A percentile compares a stretch with the other conserved stretches of the same genome.
These are phyloP conservation scores for Rattus norvegicus DNA, from an alignment of 2,113 vertebrate species.

Conservation along the genomic window GRCr8 NC_086019.1:165203001-165203500, in stretches of 20 bases:
- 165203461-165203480: rapidly evolving
- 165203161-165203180: neutral
- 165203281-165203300: neutral
- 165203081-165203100: neutral
- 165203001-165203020: neutral
- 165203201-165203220: neutral
- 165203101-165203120: neutral
- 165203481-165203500: neutral
- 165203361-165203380: rapidly evolving
- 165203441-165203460: neutral
- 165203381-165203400: neutral
- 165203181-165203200: neutral
- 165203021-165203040: conserved; percentile 32
- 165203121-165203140: neutral
- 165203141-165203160: neutral
- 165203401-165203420: neutral
- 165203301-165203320: neutral
- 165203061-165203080: neutral
- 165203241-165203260: neutral
- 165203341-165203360: neutral
- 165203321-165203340: neutral
- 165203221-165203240: neutral
- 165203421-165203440: neutral
- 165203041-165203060: neutral
- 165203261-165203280: neutral